phyloP scores from a whole-genome alignment of 2,113 vertebrate genomes.

The Misgurnus mizolepis region DNA sequence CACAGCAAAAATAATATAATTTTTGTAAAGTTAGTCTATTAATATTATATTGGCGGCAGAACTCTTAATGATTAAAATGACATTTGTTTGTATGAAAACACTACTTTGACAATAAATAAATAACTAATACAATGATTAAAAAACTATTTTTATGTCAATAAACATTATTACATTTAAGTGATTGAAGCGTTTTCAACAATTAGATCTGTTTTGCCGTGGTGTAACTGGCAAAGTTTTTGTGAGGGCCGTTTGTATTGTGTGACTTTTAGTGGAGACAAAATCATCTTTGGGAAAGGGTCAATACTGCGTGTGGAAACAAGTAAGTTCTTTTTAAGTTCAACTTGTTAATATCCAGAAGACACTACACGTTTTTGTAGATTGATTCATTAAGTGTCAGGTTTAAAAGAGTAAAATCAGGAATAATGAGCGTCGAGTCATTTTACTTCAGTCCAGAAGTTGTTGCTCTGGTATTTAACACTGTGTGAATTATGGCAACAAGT shows the following conservation, averaged over 20 bases:
- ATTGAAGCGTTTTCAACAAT: background rate
- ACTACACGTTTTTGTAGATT: background rate
- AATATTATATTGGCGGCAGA: too few relatives aligned
- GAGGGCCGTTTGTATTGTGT: slow-evolving; percentile 40
- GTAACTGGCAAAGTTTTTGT: slow-evolving; percentile 27
- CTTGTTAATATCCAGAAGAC: background rate
- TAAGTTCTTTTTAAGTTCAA: slow-evolving; percentile 24
- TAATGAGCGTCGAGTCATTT: background rate
- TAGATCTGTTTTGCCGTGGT: background rate
- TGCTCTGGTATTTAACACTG: background rate
- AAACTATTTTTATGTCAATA: background rate
- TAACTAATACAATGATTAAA: too few relatives aligned
- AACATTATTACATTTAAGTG: too few relatives aligned
- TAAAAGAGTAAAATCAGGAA: background rate
- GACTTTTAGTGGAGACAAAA: background rate
- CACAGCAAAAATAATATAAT: too few relatives aligned
- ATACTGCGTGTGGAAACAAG: slow-evolving; percentile 44
- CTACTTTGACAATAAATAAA: too few relatives aligned
- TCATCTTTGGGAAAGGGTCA: slow-evolving; percentile 51
- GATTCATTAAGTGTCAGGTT: background rate
- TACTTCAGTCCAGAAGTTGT: background rate
- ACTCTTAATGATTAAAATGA: too few relatives aligned
- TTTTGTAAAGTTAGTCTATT: too few relatives aligned
- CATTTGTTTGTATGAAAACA: too few relatives aligned
- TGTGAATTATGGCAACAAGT: slow-evolving; percentile 15